Evolutionary conservation across 2,797 vertebrate genomes (phyloP), one percentile per base, ranked within the genome.

Genomic region (Lagorchestes hirsutus): DNA sequence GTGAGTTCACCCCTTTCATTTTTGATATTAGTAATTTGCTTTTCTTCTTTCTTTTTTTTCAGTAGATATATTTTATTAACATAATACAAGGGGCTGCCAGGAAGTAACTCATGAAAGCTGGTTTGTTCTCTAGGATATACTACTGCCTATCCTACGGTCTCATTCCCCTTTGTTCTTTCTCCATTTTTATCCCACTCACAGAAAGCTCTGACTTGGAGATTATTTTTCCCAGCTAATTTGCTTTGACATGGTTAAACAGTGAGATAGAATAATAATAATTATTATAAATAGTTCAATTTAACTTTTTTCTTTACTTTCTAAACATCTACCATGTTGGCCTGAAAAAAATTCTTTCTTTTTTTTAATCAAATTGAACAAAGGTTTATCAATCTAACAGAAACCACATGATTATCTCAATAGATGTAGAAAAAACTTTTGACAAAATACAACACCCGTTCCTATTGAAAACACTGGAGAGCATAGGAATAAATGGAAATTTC

Each of bases 151-250:
- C 82, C 54, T 18, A 55, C 93, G 87, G 59, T 52, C 40, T 46
- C 94, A 54, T 2, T 54, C 18, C 28, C 92, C 92, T 92, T n/a
- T 11, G 28, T 54, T 57, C 74, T 55, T 56, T 92, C 56, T 40
- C 58, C 50, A 82, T 46, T 55, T 59, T 55, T 93, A 87, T 95
- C 62, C 27, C 31, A 22, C 50, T 40, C 46, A 24, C 34, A 62
- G 59, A 57, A 62, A 94, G 74, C 54, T 54, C 82, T 55, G 95
- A 13, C 3, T 27, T 87, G 93, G 46, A 58, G 94, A 67, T 54
- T n/a, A 94, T 58, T 96, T 96, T 87, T 97, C 91, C 95, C 54
- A 54, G 74, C 91, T 54, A 34, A 54, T 8, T 52, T 31, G 50
- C 46, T 90, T 29, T 54, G 50, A 29, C 50, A 16, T 22, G 28